Evolutionary conservation across 2,888 invertebrate genomes (phyloP).

Genomic region (Griposia aprilina): DNA sequence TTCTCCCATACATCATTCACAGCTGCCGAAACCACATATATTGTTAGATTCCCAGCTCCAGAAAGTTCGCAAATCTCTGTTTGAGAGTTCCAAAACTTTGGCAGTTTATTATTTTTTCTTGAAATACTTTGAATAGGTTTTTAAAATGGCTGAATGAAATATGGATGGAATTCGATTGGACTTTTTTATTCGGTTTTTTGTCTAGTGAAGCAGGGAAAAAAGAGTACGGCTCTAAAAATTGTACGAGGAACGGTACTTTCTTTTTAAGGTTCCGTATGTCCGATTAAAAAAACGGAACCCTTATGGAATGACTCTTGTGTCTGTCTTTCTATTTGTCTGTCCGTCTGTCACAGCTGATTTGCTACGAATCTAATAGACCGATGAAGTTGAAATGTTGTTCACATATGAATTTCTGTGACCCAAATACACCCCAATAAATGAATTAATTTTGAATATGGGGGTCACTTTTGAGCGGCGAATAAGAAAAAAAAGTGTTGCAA

Average conservation of each 20-base stretch:
- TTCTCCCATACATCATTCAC: conserved; percentile 37
- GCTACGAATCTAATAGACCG: too few relatives aligned
- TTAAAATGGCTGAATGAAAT: conserved; percentile 40
- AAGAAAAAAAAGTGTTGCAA: too few relatives aligned
- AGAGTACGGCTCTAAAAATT: background rate
- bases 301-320: too few relatives aligned
- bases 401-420: too few relatives aligned
- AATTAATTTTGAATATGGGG: too few relatives aligned
- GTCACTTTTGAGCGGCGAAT: too few relatives aligned
- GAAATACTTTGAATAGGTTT: conserved; percentile 45
- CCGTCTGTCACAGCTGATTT: too few relatives aligned
- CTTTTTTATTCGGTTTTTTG: conserved; percentile 3
- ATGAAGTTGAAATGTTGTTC: too few relatives aligned
- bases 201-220: background rate
- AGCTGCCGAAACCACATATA: conserved; percentile 39
- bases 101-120: conserved; percentile 56
- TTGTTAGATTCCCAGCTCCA: background rate
- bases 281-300: too few relatives aligned
- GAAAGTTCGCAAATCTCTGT: conserved; percentile 36
- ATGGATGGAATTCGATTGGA: conserved; percentile 17
- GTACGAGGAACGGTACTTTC: background rate
- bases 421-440: too few relatives aligned
- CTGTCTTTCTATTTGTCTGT: too few relatives aligned
- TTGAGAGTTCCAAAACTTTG: conserved; percentile 47
- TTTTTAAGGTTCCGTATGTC: background rate